Base-by-base conservation (phyloP, 2,113 vertebrate species). In the Carlito syrichta region DNA sequence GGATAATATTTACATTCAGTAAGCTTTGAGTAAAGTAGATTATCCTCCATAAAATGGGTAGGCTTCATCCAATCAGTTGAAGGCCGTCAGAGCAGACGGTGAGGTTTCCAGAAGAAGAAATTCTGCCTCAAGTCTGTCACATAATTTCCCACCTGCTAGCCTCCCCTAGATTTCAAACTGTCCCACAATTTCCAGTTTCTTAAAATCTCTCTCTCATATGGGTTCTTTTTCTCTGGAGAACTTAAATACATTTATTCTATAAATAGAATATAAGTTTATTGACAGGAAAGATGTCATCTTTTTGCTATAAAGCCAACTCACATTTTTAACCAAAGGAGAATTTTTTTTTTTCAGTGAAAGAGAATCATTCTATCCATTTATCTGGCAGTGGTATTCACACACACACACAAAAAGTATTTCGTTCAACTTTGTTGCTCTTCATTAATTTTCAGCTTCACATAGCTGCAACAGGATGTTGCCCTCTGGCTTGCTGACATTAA, bases 401-500 rank as follows among this genome's bases (percentile, higher is more conserved):
- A 90, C 76, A 89, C 48, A 82, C 54, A 88, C 0, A 91, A n/a
- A n/a, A n/a, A n/a, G n/a, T 2, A 38, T 3, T 11, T 60, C 58
- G 62, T 79, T 98, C 96, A 82, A 30, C 35, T 30, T 95, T 77
- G 73, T 19, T 82, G 56, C 27, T 88, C 97, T 94, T 81, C 8
- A 68, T 95, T 76, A 74, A 85, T 95, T 95, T 74, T 73, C 69
- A 66, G 84, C 1, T 96, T 84, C 90, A 85, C 9, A 32, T 79
- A 69, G 43, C 83, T 89, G 76, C 62, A 96, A 88, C 94, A 97
- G 94, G 95, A 76, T 96, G 95, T 92, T 97, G 73, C 58, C 84
- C 92, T 69, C 86, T 89, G 90, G 90, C 77, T 66, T 88, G 88
- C 35, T 96, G 85, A 96, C 94, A 66, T 84, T 58, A 94, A 97